phyloP scores from a whole-genome alignment of 2,888 invertebrate species.

The Nemotelus nigrinus region DNA sequence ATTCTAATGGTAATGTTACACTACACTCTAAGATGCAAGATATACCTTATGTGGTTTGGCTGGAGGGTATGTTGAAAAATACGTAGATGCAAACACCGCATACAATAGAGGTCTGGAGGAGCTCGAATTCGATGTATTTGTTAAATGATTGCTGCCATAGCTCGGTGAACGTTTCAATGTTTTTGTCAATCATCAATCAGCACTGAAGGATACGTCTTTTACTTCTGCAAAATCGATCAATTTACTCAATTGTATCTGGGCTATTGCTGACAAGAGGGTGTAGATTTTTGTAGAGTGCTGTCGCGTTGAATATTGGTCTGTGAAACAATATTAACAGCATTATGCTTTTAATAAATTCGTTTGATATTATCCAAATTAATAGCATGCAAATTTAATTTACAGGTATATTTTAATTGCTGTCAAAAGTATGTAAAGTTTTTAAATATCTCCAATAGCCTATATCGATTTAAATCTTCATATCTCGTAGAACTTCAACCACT shows the following conservation, averaged over 20 bases:
- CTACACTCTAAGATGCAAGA: neutral
- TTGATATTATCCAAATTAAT: no score
- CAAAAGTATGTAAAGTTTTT: no score
- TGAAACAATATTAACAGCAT: no score
- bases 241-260: neutral
- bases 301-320: neutral
- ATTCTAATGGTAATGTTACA: neutral
- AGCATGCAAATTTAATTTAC: no score
- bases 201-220: slow-evolving; percentile 5
- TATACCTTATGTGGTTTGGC: neutral
- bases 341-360: no score
- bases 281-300: no score
- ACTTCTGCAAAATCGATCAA: neutral
- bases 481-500: no score
- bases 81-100: neutral
- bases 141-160: slow-evolving; percentile 5
- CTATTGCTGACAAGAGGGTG: neutral
- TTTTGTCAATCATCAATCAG: slow-evolving; percentile 30
- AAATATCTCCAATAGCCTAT: no score
- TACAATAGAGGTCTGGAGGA: neutral
- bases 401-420: no score
- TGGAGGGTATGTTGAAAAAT: slow-evolving; percentile 12
- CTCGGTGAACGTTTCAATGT: neutral
- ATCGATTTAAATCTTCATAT: no score
- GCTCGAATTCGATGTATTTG: slow-evolving; percentile 2